Conservation (phyloP, 2,113 vertebrate genomes). For the Stercorarius parasiticus region DNA sequence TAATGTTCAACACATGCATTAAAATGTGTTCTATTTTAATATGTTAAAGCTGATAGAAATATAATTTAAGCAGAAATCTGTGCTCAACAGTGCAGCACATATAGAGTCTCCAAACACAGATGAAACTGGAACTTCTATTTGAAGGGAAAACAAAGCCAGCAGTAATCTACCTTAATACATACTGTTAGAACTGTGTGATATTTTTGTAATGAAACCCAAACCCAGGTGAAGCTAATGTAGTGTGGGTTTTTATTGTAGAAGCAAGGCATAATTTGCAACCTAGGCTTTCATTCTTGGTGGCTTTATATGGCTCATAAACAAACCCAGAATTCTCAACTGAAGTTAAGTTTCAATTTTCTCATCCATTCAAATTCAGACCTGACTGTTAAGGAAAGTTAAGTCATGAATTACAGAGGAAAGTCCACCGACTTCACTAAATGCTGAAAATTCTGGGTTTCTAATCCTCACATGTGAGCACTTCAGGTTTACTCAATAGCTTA, state of each 20-base stretch:
- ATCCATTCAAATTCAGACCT: neutral
- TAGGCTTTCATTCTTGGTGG: neutral
- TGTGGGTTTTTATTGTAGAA: neutral
- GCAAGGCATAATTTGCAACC: neutral
- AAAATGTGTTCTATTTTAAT: conserved; percentile 72
- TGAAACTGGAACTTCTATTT: conserved; percentile 36
- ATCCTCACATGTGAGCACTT: conserved; percentile 42
- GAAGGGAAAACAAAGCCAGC: conserved; percentile 2
- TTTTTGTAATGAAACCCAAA: neutral
- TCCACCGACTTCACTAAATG: neutral
- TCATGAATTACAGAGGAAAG: conserved; percentile 4
- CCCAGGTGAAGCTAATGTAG: neutral
- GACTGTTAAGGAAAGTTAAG: neutral
- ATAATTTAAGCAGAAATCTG: conserved; percentile 73
- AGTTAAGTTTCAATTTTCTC: conserved; percentile 2
- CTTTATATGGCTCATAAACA: neutral
- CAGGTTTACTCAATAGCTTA: conserved; percentile 53
- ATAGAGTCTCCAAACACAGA: conserved; percentile 57
- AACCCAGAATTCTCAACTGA: neutral
- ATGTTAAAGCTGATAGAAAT: conserved; percentile 74
- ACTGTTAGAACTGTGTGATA: neutral
- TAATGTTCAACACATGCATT: conserved; percentile 72
- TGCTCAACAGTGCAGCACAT: conserved; percentile 68
- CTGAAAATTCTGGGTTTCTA: conserved; percentile 44
- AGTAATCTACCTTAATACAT: neutral